Conservation (phyloP, 2,888 invertebrate species). For the Ectobius pallidus region DNA sequence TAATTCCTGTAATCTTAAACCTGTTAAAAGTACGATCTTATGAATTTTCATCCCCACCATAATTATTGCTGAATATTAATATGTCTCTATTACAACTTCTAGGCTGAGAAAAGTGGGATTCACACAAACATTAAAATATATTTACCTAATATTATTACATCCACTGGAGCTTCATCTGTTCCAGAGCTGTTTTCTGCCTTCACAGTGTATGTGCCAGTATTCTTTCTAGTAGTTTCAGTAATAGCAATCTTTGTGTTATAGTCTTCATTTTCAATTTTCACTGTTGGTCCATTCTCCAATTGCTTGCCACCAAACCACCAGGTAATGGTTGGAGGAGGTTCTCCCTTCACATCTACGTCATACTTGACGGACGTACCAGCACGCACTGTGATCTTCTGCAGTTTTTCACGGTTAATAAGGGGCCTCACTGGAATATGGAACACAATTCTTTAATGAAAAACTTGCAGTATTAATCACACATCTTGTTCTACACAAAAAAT, state of each 20-base stretch:
- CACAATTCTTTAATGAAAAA: slow-evolving; percentile 5
- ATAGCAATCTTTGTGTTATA: slow-evolving; percentile 88
- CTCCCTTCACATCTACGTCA: slow-evolving; percentile 94
- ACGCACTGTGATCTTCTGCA: slow-evolving; percentile 85
- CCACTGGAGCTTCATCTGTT: slow-evolving; percentile 91
- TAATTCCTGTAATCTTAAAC: too few species aligned
- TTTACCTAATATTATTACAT: slow-evolving; percentile 82
- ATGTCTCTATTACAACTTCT: too few species aligned
- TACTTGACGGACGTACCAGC: slow-evolving; percentile 89
- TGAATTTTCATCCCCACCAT: too few species aligned
- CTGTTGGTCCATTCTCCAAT: slow-evolving; percentile 68
- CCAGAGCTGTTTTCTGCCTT: slow-evolving; percentile 94
- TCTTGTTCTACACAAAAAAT: too few species aligned
- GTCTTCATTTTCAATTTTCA: slow-evolving; percentile 87
- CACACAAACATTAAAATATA: too few species aligned
- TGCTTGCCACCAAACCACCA: slow-evolving; percentile 76
- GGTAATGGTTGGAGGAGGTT: slow-evolving; percentile 90
- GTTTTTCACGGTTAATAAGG: slow-evolving; percentile 91
- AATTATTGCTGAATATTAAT: too few species aligned
- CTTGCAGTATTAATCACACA: too few species aligned
- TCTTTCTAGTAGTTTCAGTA: slow-evolving; percentile 79
- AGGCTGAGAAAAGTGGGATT: too few species aligned
- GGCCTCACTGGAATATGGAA: slow-evolving; percentile 79
- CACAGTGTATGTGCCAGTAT: slow-evolving; percentile 90
- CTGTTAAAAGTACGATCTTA: too few species aligned